These are phyloP conservation scores for Nerophis lumbriciformis DNA, from an alignment of 2,113 vertebrate genomes.

Conservation along the genomic window DNA sequence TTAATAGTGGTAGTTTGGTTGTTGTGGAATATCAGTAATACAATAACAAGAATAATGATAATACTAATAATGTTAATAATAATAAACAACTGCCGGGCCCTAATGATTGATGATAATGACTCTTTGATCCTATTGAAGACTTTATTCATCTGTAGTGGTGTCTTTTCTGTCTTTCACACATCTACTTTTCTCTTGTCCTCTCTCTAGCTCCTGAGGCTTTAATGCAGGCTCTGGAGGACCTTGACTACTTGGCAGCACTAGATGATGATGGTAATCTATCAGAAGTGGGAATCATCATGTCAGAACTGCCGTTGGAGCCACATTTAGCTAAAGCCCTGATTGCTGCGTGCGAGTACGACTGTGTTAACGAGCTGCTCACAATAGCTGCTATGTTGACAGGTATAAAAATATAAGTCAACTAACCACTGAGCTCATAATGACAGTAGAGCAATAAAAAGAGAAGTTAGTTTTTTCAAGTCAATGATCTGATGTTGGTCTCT, in stretches of 20 bases:
- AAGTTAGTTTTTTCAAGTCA: background rate
- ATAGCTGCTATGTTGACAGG: conserved; percentile 91
- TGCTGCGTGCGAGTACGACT: conserved; percentile 90
- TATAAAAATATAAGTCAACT: conserved; percentile 26
- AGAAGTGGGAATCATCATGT: conserved; percentile 94
- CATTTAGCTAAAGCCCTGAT: conserved; percentile 84
- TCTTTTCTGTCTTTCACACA: background rate
- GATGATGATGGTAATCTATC: conserved; percentile 89
- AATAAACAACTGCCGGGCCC: no score
- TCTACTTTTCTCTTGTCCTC: background rate
- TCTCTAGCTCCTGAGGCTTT: conserved; percentile 81
- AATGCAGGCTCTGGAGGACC: conserved; percentile 90
- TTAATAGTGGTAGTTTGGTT: no score
- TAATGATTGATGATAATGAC: no score
- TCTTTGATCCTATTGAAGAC: no score
- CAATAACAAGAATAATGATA: no score
- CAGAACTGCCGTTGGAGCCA: conserved; percentile 87
- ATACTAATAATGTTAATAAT: no score
- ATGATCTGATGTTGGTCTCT: background rate
- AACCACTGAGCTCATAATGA: background rate
- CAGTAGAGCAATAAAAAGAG: background rate
- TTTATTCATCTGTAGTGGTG: no score
- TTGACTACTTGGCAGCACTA: conserved; percentile 87
- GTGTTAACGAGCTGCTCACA: conserved; percentile 85
- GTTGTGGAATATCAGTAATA: no score